phyloP scores from a whole-genome alignment of 1,140 invertebrate genomes.

The Neodiprion pinetum region DNA sequence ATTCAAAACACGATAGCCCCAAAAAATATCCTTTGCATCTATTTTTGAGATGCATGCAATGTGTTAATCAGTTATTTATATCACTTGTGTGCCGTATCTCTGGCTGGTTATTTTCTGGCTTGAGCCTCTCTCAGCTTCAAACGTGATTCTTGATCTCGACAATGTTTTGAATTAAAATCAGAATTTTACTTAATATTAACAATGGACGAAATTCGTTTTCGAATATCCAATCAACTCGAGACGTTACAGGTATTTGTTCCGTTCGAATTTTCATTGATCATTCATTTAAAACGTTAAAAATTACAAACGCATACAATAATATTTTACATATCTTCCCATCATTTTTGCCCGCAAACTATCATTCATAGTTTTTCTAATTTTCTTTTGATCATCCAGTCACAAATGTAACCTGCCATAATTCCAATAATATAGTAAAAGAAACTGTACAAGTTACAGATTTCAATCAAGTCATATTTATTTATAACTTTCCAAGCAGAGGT shows the following conservation, averaged over 20 bases:
- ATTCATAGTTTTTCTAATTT: background rate
- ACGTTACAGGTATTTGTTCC: slow-evolving; percentile 50
- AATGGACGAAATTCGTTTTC: slow-evolving; percentile 60
- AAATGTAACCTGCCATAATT: background rate
- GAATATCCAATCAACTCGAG: slow-evolving; percentile 51
- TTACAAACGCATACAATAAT: background rate
- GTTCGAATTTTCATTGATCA: background rate
- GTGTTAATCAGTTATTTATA: slow-evolving; percentile 61
- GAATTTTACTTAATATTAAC: slow-evolving; percentile 11
- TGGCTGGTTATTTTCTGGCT: slow-evolving; percentile 22
- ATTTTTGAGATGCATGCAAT: slow-evolving; percentile 50
- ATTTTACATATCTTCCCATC: no score
- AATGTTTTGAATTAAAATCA: slow-evolving; percentile 22
- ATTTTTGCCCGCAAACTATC: no score
- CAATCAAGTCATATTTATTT: no score
- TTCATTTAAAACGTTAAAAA: background rate
- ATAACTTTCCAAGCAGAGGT: no score
- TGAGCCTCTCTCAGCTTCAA: background rate
- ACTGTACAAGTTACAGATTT: no score
- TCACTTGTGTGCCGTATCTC: slow-evolving; percentile 45
- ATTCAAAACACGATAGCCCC: no score
- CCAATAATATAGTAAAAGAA: no score
- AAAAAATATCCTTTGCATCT: slow-evolving; percentile 37
- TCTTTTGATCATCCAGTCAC: slow-evolving; percentile 8
- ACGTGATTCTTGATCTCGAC: background rate